phyloP scores from a whole-genome alignment of 2,797 vertebrate genomes.

The Synaphobranchus kaupii region DNA sequence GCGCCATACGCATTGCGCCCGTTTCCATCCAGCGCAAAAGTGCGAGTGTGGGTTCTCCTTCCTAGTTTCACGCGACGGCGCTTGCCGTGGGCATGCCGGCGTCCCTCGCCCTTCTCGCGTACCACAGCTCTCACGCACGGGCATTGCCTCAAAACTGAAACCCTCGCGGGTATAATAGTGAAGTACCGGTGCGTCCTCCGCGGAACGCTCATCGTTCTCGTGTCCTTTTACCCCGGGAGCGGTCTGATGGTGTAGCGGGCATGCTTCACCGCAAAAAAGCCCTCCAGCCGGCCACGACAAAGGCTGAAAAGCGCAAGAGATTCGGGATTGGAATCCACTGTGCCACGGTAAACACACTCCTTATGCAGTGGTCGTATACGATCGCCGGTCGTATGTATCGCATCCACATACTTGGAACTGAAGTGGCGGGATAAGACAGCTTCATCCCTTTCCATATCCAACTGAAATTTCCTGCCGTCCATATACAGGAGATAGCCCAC shows the following conservation, averaged over 20 bases:
- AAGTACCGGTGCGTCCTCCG: constrained; percentile 68
- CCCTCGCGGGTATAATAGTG: constrained; percentile 79
- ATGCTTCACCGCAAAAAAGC: constrained; percentile 86
- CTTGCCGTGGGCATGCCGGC: constrained; percentile 42
- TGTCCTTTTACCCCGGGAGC: constrained; percentile 60
- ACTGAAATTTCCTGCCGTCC: constrained; percentile 81
- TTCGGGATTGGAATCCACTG: constrained; percentile 83
- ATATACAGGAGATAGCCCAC: constrained; percentile 88
- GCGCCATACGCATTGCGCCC: constrained; percentile 37
- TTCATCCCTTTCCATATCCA: constrained; percentile 89
- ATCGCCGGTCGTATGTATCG: constrained; percentile 50
- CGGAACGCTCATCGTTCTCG: constrained; percentile 66
- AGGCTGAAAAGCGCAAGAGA: constrained; percentile 88
- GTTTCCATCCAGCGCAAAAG: not conserved
- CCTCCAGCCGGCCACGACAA: constrained; percentile 85
- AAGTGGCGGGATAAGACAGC: constrained; percentile 70
- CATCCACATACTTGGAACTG: constrained; percentile 61
- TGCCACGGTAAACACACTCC: constrained; percentile 87
- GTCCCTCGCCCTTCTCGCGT: constrained; percentile 59
- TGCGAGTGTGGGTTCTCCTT: constrained; percentile 17
- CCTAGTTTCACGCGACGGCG: constrained; percentile 38
- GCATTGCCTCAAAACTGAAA: constrained; percentile 69
- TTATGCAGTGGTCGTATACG: constrained; percentile 54
- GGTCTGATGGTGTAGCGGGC: constrained; percentile 86
- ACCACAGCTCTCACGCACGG: constrained; percentile 58